Evolutionary conservation across 2,113 vertebrate genomes (phyloP).

Genomic region (Eulacestoma nigropectus): DNA sequence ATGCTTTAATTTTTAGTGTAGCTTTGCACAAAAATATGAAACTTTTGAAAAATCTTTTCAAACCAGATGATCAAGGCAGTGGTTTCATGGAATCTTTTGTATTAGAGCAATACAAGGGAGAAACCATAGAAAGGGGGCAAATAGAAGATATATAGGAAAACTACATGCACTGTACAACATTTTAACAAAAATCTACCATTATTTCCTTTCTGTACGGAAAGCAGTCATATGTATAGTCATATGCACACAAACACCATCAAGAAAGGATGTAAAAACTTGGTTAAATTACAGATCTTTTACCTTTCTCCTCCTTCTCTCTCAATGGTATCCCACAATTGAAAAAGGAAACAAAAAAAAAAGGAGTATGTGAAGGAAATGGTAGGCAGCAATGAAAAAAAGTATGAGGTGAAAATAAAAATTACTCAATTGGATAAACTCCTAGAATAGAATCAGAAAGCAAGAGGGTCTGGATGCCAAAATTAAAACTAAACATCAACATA

Average conservation of each 20-base stretch:
- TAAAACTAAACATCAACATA: neutral
- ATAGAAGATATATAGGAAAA: neutral
- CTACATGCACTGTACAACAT: rapidly evolving
- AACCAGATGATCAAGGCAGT: neutral
- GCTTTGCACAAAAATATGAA: neutral
- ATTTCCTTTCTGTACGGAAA: neutral
- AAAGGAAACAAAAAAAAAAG: neutral
- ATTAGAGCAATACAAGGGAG: neutral
- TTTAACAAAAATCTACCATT: neutral
- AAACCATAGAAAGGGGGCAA: neutral
- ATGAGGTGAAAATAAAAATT: neutral
- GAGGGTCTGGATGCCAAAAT: neutral
- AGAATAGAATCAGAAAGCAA: neutral
- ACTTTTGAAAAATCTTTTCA: neutral
- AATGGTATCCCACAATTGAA: neutral
- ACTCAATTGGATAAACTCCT: neutral
- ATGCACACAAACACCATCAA: neutral
- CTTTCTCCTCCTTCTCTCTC: neutral
- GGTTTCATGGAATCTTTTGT: neutral
- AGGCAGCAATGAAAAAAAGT: neutral
- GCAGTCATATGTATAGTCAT: neutral
- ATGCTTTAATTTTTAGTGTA: neutral
- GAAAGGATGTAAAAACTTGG: neutral
- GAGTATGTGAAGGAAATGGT: neutral
- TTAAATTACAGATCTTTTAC: neutral